phyloP scores from a whole-genome alignment of 2,113 vertebrate genomes.

The Stegastes partitus region DNA sequence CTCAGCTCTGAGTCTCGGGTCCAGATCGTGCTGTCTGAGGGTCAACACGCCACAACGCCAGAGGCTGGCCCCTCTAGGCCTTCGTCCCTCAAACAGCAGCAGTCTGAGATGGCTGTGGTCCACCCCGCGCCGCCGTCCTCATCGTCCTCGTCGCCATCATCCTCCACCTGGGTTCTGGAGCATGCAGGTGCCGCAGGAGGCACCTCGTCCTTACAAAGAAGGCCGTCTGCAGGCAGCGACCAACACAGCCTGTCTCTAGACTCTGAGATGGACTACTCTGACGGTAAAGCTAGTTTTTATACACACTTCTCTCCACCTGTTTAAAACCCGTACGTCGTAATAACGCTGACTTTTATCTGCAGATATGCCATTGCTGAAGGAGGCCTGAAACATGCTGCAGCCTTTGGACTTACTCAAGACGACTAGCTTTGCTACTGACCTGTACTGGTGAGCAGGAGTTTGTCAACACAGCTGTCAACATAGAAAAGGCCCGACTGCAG shows the following conservation, averaged over 20 bases:
- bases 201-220: conserved; percentile 81
- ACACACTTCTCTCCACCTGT: background rate
- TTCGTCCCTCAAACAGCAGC: conserved; percentile 84
- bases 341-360: conserved; percentile 32
- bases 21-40: conserved; percentile 95
- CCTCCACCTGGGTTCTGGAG: conserved; percentile 90
- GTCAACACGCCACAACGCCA: conserved; percentile 81
- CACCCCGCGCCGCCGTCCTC: conserved; percentile 87
- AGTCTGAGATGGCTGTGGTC: conserved; percentile 93
- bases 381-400: conserved; percentile 87
- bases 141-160: conserved; percentile 74
- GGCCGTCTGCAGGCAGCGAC: conserved; percentile 90
- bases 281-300: conserved; percentile 85
- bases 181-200: conserved; percentile 76
- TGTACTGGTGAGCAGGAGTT: conserved; percentile 62
- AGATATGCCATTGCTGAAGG: conserved; percentile 98
- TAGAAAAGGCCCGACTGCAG: conserved; percentile 27
- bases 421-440: conserved; percentile 43
- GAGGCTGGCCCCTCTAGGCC: conserved; percentile 84
- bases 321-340: background rate
- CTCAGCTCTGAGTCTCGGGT: conserved; percentile 91
- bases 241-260: conserved; percentile 92
- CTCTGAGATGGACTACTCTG: conserved; percentile 93
- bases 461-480: conserved; percentile 56
- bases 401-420: conserved; percentile 47